These are phyloP conservation scores for Tachina lurida DNA, from an alignment of 2,888 invertebrate species.

Conservation along the genomic window DNA sequence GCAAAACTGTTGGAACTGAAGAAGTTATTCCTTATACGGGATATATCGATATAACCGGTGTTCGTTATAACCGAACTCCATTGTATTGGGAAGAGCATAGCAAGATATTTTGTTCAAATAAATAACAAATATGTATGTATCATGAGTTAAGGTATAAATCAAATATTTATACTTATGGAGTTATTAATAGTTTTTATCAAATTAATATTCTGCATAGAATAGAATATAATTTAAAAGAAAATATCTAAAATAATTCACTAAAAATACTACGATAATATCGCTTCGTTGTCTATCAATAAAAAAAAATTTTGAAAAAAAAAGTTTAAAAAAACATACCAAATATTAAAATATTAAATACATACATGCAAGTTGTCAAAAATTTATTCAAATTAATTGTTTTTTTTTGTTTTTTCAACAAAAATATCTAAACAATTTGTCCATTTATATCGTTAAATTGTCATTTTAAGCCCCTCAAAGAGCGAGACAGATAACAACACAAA, in stretches of 20 bases:
- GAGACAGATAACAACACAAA: background rate
- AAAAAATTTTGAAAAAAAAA: background rate
- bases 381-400: background rate
- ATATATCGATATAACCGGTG: no score
- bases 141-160: no score
- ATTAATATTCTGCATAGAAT: no score
- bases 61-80: no score
- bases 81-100: no score
- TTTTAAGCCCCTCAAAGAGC: background rate
- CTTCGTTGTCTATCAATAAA: constrained; percentile 3
- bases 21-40: no score
- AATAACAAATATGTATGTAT: no score
- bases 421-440: constrained; percentile 26
- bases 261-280: background rate
- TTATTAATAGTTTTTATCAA: no score
- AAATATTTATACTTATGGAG: no score
- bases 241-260: background rate
- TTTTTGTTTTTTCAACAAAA: background rate
- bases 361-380: constrained; percentile 8
- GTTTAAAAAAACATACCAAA: background rate
- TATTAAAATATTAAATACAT: background rate
- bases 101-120: no score
- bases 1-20: no score
- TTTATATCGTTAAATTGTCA: constrained; percentile 29
- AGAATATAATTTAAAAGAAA: no score